phyloP scores from a whole-genome alignment of 2,113 vertebrate genomes.

The Etheostoma cragini region DNA sequence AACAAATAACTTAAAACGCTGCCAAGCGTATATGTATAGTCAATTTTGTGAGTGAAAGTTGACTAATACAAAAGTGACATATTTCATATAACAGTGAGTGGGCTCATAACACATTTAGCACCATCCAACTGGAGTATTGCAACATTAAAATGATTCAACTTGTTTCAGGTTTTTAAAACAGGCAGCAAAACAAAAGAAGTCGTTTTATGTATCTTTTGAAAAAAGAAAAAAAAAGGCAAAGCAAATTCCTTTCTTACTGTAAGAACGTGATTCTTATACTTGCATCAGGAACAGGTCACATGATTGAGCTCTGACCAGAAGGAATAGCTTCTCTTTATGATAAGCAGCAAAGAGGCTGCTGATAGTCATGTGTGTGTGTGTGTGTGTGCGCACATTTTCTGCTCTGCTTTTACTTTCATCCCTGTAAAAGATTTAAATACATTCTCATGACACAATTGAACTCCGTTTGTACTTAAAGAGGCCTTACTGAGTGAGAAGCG shows the following conservation, averaged over 20 bases:
- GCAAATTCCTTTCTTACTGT: background rate
- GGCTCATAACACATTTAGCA: background rate
- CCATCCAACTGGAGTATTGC: background rate
- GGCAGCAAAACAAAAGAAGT: background rate
- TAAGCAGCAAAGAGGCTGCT: constrained; percentile 40
- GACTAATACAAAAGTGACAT: background rate
- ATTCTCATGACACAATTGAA: background rate
- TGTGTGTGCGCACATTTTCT: constrained; percentile 2
- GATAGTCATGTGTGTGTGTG: constrained; percentile 57
- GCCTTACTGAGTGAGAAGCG: background rate
- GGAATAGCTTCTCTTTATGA: background rate
- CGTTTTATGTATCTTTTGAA: background rate
- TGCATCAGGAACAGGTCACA: constrained; percentile 39
- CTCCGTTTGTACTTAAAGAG: background rate
- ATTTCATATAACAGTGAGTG: background rate
- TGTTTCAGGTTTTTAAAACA: background rate
- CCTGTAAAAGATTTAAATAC: constrained; percentile 1
- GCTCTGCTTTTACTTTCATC: constrained; percentile 15
- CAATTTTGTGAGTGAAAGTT: background rate
- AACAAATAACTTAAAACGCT: no score
- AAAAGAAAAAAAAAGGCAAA: background rate
- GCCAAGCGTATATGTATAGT: background rate
- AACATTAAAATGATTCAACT: background rate
- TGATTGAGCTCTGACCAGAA: constrained; percentile 33
- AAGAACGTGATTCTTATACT: background rate